A percentile compares a stretch with the other conserved stretches of the same genome.
Conservation (phyloP, 2,888 invertebrate species). For the Acrobasis consociella region DNA sequence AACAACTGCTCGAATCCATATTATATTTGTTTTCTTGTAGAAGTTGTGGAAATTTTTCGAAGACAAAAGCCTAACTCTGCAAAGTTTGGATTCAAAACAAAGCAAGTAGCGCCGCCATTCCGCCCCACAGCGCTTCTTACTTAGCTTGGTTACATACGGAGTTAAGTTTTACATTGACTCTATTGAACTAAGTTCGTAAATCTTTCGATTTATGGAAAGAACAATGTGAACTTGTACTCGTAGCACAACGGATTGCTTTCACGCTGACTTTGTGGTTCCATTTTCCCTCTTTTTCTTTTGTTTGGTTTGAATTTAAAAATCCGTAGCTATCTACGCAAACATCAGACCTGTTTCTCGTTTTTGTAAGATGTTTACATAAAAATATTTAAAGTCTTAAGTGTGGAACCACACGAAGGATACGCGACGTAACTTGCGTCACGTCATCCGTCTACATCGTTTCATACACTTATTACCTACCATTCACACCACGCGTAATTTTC, state of each 20-base stretch:
- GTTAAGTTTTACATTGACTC: conserved; percentile 11
- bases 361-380: too few species aligned
- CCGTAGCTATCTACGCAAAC: too few species aligned
- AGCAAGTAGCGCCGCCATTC: neutral
- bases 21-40: neutral
- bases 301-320: too few species aligned
- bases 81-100: conserved; percentile 16
- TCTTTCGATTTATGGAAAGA: conserved; percentile 19
- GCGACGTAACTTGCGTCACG: too few species aligned
- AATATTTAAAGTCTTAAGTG: too few species aligned
- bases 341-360: too few species aligned
- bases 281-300: neutral
- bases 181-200: conserved; percentile 9
- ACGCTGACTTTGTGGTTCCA: neutral
- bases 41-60: neutral
- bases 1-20: too few species aligned
- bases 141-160: conserved; percentile 6
- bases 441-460: too few species aligned
- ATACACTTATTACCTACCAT: too few species aligned
- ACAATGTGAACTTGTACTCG: conserved; percentile 22
- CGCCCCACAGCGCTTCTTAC: conserved; percentile 4
- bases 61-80: neutral
- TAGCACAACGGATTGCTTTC: neutral
- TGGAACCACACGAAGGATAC: too few species aligned
- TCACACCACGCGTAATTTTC: too few species aligned